Percentiles rank a stretch among this genome's conserved stretches.
phyloP scores from a whole-genome alignment of 2,888 invertebrate species.

The Xanthorhoe designata region DNA sequence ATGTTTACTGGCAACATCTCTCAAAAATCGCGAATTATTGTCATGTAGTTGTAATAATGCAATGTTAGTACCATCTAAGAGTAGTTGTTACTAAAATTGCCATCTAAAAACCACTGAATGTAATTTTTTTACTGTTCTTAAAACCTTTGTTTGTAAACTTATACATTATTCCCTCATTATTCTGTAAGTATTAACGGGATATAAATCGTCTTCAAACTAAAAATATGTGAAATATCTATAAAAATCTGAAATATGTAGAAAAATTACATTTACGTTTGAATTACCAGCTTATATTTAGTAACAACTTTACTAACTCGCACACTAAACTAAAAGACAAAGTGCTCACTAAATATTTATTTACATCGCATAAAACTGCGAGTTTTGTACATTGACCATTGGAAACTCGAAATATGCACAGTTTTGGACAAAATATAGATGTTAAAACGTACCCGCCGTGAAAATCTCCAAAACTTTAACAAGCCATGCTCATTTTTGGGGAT shows the following conservation, averaged over 20 bases:
- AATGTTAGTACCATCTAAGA: conserved; percentile 57
- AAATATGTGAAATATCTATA: too few relatives aligned
- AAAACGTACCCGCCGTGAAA: conserved; percentile 3
- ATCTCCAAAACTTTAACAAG: background rate
- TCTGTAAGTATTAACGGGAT: too few relatives aligned
- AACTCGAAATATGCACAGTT: conserved; percentile 20
- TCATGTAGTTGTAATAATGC: conserved; percentile 77
- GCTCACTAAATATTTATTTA: conserved; percentile 16
- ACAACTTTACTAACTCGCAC: conserved; percentile 39
- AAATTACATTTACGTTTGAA: conserved; percentile 4
- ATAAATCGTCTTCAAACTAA: too few relatives aligned
- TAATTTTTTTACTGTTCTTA: background rate
- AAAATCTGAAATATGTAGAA: background rate
- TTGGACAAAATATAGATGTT: conserved; percentile 10
- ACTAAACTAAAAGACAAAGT: conserved; percentile 34
- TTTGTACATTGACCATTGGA: conserved; percentile 15
- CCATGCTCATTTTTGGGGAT: background rate
- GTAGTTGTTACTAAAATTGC: conserved; percentile 36
- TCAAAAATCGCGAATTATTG: conserved; percentile 75
- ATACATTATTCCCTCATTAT: too few relatives aligned
- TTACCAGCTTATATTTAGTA: conserved; percentile 25
- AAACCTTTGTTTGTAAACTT: too few relatives aligned
- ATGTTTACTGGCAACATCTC: conserved; percentile 84
- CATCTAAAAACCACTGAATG: conserved; percentile 6
- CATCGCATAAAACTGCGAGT: conserved; percentile 4